Base-by-base conservation (phyloP, 2,113 vertebrate genomes). In the Siphamia tubifer region DNA sequence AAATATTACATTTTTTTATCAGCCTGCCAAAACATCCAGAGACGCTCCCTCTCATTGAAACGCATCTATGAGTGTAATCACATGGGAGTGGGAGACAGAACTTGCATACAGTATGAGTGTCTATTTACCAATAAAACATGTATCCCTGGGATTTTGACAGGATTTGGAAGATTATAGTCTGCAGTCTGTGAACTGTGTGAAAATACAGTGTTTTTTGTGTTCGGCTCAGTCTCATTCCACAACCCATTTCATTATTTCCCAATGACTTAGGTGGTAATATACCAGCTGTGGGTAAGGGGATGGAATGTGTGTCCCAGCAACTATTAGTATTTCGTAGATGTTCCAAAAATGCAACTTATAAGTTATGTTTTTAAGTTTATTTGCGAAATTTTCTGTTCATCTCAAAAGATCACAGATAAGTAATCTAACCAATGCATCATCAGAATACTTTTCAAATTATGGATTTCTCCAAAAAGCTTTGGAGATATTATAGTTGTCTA, bases 1-100 rank as follows among this genome's bases (percentile, higher is more conserved):
- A 87, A 88, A 88, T 89, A 89, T 82, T 77, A 70, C 48, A 72
- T 62, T 54, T 72, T 74, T 52, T 63, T 83, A 87, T 85, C 67
- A 60, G 38, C 58, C 73, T 75, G 81, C 81, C 84, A 84, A 82
- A 81, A 84, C 74, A 67, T 80, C 58, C 23, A 43, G 31, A 68
- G 58, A 75, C 58, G 40, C 36, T 74, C 55, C 71, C 56, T 77
- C 53, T 74, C 68, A 51, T 44, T 78, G 17, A 67, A 47, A 78
- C 39, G 52, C 52, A 68, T 74, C 8, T 39, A 17, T 12, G 60
- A 25, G 43, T 70, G 55, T 52, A 58, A 81, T 67, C 58, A 21
- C 49, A 49, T 2, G 30, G 20, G 28, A 16, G 45, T 12, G 68
- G 48, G 31, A 73, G 45, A 48, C 24, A 35, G 11, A 57, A n/a